Evolutionary conservation across 2,888 invertebrate species (phyloP).

Genomic region (Heterodera filipjevi): DNA sequence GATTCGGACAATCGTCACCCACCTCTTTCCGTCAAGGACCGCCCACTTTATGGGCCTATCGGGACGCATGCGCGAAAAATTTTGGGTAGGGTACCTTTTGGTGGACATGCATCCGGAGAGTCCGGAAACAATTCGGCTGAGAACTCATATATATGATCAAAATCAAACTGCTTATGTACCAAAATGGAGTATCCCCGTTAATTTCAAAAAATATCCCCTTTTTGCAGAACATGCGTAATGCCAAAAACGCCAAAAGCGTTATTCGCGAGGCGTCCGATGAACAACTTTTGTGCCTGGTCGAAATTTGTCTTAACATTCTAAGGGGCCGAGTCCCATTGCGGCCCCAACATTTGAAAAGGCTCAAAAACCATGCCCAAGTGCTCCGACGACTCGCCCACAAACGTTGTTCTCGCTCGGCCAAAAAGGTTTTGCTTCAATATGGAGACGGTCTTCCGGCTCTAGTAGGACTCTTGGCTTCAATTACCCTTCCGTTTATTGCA

Average conservation of each 20-base stretch:
- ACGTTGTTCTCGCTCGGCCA: no score
- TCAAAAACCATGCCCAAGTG: neutral
- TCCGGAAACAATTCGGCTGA: slow-evolving; percentile 16
- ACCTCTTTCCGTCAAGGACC: slow-evolving; percentile 28
- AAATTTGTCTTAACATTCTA: no score
- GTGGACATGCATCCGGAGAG: slow-evolving; percentile 29
- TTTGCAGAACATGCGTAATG: neutral
- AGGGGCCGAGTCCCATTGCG: no score
- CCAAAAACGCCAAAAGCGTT: neutral
- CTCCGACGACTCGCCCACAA: neutral
- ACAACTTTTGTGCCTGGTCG: no score
- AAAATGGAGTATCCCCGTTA: neutral
- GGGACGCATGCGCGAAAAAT: slow-evolving; percentile 9
- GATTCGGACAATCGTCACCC: slow-evolving; percentile 26
- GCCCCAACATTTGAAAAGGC: neutral
- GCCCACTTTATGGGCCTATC: slow-evolving; percentile 29
- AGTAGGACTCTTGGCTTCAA: neutral
- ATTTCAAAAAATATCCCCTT: neutral
- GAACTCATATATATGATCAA: slow-evolving; percentile 37
- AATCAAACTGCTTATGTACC: neutral
- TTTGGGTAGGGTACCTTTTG: slow-evolving; percentile 33
- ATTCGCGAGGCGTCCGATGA: slow-evolving; percentile 8
- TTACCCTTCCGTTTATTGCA: slow-evolving; percentile 3
- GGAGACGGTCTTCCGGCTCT: slow-evolving; percentile 15
- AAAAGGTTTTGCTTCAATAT: no score